Evolutionary conservation across 2,797 vertebrate genomes (phyloP).

Genomic region (Chiroxiphia lanceolata): DNA sequence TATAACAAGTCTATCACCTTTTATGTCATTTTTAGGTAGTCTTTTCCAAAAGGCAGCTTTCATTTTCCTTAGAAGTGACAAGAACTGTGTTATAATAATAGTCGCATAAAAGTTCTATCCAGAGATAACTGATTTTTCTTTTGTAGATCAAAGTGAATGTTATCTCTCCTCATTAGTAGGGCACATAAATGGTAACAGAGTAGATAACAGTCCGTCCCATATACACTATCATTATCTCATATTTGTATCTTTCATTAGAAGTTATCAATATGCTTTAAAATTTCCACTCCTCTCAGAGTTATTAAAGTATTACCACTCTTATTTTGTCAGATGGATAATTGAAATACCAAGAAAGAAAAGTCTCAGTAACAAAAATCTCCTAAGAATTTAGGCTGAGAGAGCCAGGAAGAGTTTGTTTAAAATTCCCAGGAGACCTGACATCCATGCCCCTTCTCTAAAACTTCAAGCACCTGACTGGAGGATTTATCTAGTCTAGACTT

Average conservation of each 20-base stretch:
- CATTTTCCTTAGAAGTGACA: background rate
- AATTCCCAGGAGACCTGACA: background rate
- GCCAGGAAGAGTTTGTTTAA: background rate
- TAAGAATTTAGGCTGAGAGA: background rate
- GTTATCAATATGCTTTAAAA: background rate
- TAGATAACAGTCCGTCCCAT: background rate
- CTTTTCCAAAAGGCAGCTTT: background rate
- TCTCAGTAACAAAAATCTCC: background rate
- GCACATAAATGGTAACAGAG: background rate
- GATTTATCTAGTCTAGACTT: background rate
- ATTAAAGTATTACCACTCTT: background rate
- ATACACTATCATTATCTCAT: background rate
- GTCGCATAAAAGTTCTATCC: background rate
- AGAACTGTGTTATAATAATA: background rate
- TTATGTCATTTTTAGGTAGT: background rate
- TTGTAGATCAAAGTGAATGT: constrained; percentile 7
- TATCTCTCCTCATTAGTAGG: background rate
- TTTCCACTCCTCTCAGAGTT: background rate
- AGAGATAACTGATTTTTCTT: background rate
- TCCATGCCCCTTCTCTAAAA: background rate
- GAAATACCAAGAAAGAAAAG: background rate
- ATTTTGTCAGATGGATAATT: background rate
- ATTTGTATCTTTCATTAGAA: constrained; percentile 21
- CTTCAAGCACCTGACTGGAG: background rate
- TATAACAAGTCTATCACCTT: background rate